phyloP scores from a whole-genome alignment of 2,888 invertebrate species.

The Sclerodermus sp. region DNA sequence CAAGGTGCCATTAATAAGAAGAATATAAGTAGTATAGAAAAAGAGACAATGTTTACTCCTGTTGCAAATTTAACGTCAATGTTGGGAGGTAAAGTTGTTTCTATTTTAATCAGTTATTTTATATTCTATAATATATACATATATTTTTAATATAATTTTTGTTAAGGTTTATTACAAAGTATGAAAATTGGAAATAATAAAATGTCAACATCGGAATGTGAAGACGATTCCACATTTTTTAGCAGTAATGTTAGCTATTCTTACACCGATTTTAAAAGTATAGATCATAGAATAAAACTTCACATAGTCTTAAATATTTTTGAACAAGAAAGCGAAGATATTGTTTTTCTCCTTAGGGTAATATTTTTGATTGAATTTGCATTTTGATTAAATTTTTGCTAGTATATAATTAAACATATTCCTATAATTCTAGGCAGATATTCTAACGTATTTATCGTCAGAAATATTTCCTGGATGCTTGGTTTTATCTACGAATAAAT shows the following conservation, averaged over 20 bases:
- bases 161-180: constrained; percentile 60
- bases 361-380: constrained; percentile 17
- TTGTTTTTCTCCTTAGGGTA: constrained; percentile 61
- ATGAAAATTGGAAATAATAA: constrained; percentile 55
- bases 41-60: constrained; percentile 32
- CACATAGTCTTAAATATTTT: constrained; percentile 63
- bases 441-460: constrained; percentile 54
- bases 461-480: constrained; percentile 58
- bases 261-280: constrained; percentile 60
- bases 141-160: background rate
- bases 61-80: constrained; percentile 51
- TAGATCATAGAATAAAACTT: constrained; percentile 65
- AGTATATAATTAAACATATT: background rate
- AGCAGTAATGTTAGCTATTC: constrained; percentile 59
- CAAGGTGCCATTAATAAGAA: constrained; percentile 26
- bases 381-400: background rate
- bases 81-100: constrained; percentile 56
- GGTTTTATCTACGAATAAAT: constrained; percentile 60
- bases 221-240: constrained; percentile 29
- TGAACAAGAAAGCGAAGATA: constrained; percentile 61
- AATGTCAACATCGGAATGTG: constrained; percentile 48
- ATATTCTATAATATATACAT: background rate
- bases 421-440: constrained; percentile 41
- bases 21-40: constrained; percentile 30
- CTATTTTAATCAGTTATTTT: constrained; percentile 1